These are phyloP conservation scores for Vespertilio murinus DNA, from an alignment of 2,797 vertebrate species.

Conservation along the genomic window DNA sequence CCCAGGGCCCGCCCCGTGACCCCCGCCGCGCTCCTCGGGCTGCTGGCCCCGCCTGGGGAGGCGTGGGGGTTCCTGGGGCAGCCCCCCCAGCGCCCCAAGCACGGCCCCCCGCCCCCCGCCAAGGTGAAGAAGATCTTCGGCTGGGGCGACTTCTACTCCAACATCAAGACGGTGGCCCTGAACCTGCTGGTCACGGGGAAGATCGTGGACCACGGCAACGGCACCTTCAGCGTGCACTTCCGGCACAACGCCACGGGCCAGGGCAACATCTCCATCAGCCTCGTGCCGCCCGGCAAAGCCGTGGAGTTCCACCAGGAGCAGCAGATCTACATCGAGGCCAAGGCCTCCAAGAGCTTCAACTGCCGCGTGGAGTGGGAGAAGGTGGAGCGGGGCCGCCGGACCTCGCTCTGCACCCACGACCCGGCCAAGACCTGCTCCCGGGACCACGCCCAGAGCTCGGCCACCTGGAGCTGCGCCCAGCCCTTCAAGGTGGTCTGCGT, in stretches of 20 bases:
- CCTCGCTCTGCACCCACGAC: slow-evolving; percentile 95
- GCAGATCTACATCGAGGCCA: slow-evolving; percentile 97
- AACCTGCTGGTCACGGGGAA: slow-evolving; percentile 98
- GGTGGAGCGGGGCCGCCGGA: slow-evolving; percentile 94
- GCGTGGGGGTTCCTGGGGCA: slow-evolving; percentile 93
- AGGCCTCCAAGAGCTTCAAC: slow-evolving; percentile 99
- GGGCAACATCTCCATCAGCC: slow-evolving; percentile 97
- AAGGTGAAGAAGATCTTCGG: slow-evolving; percentile 97
- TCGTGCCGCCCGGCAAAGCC: slow-evolving; percentile 95
- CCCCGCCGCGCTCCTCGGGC: slow-evolving; percentile 90
- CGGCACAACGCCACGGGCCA: slow-evolving; percentile 97
- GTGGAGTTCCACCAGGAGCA: slow-evolving; percentile 97
- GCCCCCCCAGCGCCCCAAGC: slow-evolving; percentile 85
- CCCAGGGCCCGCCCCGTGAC: slow-evolving; percentile 83
- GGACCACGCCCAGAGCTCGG: slow-evolving; percentile 95
- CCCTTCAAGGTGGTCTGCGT: slow-evolving; percentile 98
- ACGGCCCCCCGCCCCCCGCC: slow-evolving; percentile 88
- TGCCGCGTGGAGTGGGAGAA: slow-evolving; percentile 97
- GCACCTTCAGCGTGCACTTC: slow-evolving; percentile 97
- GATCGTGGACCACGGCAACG: slow-evolving; percentile 98
- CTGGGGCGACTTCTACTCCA: slow-evolving; percentile 99
- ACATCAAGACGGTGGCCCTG: slow-evolving; percentile 97
- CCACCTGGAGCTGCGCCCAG: slow-evolving; percentile 97
- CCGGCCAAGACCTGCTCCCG: slow-evolving; percentile 96
- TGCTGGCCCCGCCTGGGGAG: slow-evolving; percentile 91